Base-by-base conservation (phyloP, 2,888 invertebrate species). In the Antitype chi region DNA sequence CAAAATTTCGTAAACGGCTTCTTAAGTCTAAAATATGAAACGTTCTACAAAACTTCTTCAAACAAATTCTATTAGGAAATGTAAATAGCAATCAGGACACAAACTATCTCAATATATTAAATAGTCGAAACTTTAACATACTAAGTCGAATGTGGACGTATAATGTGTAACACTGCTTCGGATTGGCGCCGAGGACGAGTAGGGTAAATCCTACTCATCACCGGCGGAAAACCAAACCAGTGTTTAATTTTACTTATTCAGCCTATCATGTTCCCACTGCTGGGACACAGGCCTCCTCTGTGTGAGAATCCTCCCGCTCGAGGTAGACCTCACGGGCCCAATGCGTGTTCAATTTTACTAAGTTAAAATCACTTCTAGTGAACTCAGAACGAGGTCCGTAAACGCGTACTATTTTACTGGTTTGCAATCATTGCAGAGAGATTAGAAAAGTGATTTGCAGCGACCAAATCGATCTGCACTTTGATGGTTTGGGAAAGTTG, bases 41-140 rank as follows among this genome's bases (percentile, higher is more conserved):
- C 47, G 13, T 20, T 55, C 47, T 32, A 70, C 38, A 64, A 73
- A 73, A 71, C 62, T 81, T 23, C 20, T 69, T 32, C 5, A 67
- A 85, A 76, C 76, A 59, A 76, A 81, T 70, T 81, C 59, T 71
- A 72, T 84, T 72, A 72, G 57, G n/a, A 70, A 53, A 77, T 63
- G 74, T 74, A 64, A 63, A 52, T 75, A 74, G 55, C 15, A 76
- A 23, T 71, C 25, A 69, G 17, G 20, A 9, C 11, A 63, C 52
- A 62, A 85, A 82, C 75, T 85, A 84, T 72, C 59, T 70, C 80
- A 80, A 85, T 85, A 78, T 70, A 76, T 78, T 80, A 72, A 80
- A 85, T 78, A 69, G 73, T 23, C n/a, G 64, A 63, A 82, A 83
- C 70, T 77, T 82, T 75, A 32, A 13, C 43, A 62, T 60, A 74